phyloP scores from a whole-genome alignment of 2,888 invertebrate genomes.

The Hyposoter didymator region DNA sequence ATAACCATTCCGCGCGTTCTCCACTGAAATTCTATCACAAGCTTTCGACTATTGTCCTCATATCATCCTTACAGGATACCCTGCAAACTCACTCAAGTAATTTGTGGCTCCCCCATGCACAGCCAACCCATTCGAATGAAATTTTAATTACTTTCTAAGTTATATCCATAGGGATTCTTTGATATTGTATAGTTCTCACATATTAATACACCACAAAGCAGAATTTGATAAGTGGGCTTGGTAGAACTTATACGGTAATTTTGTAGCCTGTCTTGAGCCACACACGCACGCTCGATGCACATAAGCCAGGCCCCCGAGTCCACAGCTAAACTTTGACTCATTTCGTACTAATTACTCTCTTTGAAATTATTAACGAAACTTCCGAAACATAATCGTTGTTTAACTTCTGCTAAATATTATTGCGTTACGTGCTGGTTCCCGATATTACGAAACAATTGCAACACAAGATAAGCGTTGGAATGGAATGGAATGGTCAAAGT shows the following conservation, averaged over 20 bases:
- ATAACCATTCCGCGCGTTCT: slow-evolving; percentile 6
- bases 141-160: slow-evolving; percentile 4
- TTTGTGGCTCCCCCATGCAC: background rate
- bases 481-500: too few species aligned
- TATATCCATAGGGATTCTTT: background rate
- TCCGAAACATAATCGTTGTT: background rate
- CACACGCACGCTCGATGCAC: background rate
- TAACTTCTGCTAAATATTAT: background rate
- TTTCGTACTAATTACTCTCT: slow-evolving; percentile 39
- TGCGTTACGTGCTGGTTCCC: background rate
- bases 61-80: background rate
- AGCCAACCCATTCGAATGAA: background rate
- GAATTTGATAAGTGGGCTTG: background rate
- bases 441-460: background rate
- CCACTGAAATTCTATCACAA: slow-evolving; percentile 17
- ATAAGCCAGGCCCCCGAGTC: slow-evolving; percentile 7
- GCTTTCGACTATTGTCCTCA: slow-evolving; percentile 1
- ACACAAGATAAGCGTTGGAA: background rate
- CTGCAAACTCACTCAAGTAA: background rate
- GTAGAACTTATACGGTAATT: background rate
- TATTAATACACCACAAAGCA: slow-evolving; percentile 16
- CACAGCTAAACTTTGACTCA: slow-evolving; percentile 28
- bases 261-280: background rate
- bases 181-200: background rate
- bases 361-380: slow-evolving; percentile 1